Percentiles rank a stretch among this genome's conserved stretches.
phyloP scores from a whole-genome alignment of 1,140 invertebrate species.

The Metaphire vulgaris region DNA sequence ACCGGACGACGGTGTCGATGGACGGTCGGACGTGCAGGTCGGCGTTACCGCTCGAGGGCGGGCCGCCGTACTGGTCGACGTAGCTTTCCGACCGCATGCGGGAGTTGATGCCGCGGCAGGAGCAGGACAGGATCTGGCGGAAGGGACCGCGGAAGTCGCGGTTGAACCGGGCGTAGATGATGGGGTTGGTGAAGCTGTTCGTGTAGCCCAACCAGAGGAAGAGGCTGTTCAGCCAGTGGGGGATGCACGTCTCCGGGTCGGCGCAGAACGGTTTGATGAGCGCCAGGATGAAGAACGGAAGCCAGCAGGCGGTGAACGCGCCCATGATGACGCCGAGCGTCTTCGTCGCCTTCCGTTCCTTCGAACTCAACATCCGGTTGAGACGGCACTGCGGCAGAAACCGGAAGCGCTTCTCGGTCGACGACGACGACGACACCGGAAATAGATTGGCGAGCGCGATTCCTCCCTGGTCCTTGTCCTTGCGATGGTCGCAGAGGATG shows the following conservation, averaged over 20 bases:
- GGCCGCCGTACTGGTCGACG: constrained; percentile 13
- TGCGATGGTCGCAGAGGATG: constrained; percentile 1
- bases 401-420: background rate
- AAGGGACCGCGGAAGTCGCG: constrained; percentile 91
- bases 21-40: constrained; percentile 4
- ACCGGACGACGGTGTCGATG: background rate
- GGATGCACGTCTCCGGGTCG: constrained; percentile 41
- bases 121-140: constrained; percentile 32
- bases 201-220: constrained; percentile 80
- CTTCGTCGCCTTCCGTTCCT: constrained; percentile 14
- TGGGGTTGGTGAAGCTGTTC: constrained; percentile 94
- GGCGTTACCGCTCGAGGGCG: background rate
- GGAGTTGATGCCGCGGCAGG: constrained; percentile 36
- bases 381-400: background rate
- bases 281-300: constrained; percentile 59
- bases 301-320: constrained; percentile 58
- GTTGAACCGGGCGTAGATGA: constrained; percentile 93
- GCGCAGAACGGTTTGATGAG: constrained; percentile 57
- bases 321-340: constrained; percentile 57
- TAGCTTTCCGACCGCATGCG: constrained; percentile 18
- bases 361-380: constrained; percentile 1
- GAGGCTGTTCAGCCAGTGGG: constrained; percentile 10
- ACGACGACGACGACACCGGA: too few species aligned
- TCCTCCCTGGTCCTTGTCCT: background rate
- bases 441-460: background rate